Conservation (phyloP, 2,113 vertebrate genomes). For the Gallinago paraguaiae region DNA sequence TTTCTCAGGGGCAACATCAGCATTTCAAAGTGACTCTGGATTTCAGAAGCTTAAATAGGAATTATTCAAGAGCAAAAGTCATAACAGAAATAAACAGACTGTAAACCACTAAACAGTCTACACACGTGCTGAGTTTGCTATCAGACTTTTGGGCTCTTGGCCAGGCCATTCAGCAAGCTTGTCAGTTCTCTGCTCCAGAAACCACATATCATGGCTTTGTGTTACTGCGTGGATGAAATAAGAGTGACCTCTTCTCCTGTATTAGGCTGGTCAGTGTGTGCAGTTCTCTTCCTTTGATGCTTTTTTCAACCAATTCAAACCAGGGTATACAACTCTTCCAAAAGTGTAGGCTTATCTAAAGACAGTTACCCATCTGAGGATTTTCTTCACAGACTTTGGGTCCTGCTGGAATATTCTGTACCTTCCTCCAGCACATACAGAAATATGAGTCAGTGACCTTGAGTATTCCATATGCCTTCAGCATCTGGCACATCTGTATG, state of each 20-base stretch:
- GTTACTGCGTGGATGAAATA: slow-evolving; percentile 18
- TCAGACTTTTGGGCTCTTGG: slow-evolving; percentile 38
- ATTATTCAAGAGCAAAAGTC: not conserved
- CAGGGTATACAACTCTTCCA: not conserved
- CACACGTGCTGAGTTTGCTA: slow-evolving; percentile 9
- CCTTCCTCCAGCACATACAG: not conserved
- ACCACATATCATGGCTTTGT: not conserved
- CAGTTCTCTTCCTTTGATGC: not conserved
- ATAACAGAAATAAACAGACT: not conserved
- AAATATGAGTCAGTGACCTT: not conserved
- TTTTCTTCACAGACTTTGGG: not conserved
- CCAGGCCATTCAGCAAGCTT: slow-evolving; percentile 11
- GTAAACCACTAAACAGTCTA: slow-evolving; percentile 28
- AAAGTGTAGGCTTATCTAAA: not conserved
- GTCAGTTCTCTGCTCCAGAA: slow-evolving; percentile 32
- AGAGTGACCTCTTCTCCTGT: not conserved
- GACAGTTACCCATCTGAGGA: not conserved
- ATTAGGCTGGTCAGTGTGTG: not conserved
- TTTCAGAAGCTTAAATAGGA: not conserved
- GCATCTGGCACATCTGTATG: not conserved
- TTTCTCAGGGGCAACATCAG: not conserved
- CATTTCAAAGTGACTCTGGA: not conserved
- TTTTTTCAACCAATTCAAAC: not conserved
- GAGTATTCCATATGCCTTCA: not conserved
- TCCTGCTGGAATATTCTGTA: not conserved